Conservation (phyloP, 2,888 invertebrate species). For the Syrista parreyssii region DNA sequence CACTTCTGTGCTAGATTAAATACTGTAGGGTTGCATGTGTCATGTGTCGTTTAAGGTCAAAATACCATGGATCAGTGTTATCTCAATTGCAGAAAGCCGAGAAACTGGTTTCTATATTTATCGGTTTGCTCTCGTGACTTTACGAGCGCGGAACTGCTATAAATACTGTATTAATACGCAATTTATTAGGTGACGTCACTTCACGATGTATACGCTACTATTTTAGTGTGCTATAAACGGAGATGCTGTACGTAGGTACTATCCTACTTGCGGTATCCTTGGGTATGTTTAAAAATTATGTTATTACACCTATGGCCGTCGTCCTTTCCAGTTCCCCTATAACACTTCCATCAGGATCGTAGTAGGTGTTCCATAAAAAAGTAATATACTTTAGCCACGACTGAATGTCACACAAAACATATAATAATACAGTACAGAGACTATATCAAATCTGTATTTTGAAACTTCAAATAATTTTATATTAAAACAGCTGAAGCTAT, state of each 20-base stretch:
- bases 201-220: conserved; percentile 39
- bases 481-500: neutral
- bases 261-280: neutral
- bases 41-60: neutral
- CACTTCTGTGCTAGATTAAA: neutral
- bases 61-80: neutral
- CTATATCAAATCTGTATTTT: too few species aligned
- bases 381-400: neutral
- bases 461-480: too few species aligned
- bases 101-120: conserved; percentile 44
- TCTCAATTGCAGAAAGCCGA: conserved; percentile 20
- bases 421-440: neutral
- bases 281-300: neutral
- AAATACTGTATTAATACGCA: conserved; percentile 51
- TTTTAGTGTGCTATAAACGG: conserved; percentile 37
- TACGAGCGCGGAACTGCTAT: conserved; percentile 45
- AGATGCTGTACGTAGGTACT: neutral
- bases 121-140: conserved; percentile 41
- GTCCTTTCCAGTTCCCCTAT: too few species aligned
- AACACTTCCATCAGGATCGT: neutral
- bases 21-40: neutral
- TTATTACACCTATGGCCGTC: neutral
- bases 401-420: neutral
- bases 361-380: neutral
- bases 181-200: conserved; percentile 56